Evolutionary conservation across 1,140 invertebrate species (phyloP), one percentile per base, ranked within the genome.

Genomic region (Harpegnathos saltator): DNA sequence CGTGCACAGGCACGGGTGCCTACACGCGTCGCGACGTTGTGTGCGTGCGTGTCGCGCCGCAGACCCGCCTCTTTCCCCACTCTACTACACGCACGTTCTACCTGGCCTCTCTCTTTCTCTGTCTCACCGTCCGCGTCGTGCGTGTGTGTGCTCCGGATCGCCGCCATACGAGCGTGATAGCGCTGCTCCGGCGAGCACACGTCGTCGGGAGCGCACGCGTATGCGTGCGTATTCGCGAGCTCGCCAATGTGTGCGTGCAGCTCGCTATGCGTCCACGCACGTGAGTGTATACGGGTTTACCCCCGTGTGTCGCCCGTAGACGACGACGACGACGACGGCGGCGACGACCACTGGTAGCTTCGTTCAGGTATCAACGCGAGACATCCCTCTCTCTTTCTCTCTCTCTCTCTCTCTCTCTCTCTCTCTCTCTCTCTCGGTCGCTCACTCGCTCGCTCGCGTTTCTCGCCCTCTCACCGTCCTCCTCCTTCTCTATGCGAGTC

Each of bases 1-100:
- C 54, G 59, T 59, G 54, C 59, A 33, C 54, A 54, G 19, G 58
- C 54, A n/a, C 59, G 33, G 26, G 17, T 44, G 3, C 58, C n/a
- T 17, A 19, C 38, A 17, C 73, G 29, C 26, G 52, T 50, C n/a
- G 80, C 73, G 50, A 11, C 63, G 69, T 58, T 78, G 61, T 74
- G 61, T 63, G 84, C 86, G 75, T 77, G 85, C 72, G 85, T 69
- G 85, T 86, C 83, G 86, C 71, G 85, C 86, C 84, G 58, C 90
- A 77, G 91, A 85, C 87, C 92, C 93, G 92, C 92, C 93, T 90
- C 91, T 91, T 78, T 91, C 89, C 91, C 91, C 83, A 90, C 91
- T 90, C 88, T 85, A 7, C 88, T 85, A 7, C 17, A 19, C 24
- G 7, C 58, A 12, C 52, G 0, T 26, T 15, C 29, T 24, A 77